Base-by-base conservation (phyloP, 2,113 vertebrate genomes). In the Atrichornis clamosus region DNA sequence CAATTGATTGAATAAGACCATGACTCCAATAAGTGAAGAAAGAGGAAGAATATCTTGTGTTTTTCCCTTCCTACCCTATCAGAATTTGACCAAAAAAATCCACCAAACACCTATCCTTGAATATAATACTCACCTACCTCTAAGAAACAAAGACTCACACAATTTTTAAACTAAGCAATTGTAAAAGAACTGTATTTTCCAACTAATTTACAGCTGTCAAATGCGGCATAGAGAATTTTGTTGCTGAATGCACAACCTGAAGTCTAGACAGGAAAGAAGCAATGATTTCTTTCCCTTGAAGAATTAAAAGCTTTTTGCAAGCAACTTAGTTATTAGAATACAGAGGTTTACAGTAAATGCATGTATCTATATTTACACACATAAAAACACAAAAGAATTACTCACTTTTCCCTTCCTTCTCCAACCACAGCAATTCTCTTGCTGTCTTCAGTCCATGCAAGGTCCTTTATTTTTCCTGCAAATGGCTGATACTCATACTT, bases 401-500 rank as follows among this genome's bases (percentile, higher is more conserved):
- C 99, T 99, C 96, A 99, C 99, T 99, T 99, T 90, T 99, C 99
- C 86, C 99, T 97, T 91, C 99, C 99, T 52, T 99, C 99, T 33
- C 99, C 99, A 81, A 99, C 99, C 82, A 98, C 98, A 11, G 99
- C 99, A 62, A 99, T 97, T 95, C 99, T 99, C 97, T 99, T 99
- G 97, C 98, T 99, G 84, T 99, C 99, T 96, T 99, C 99, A 0
- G 99, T 99, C 99, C 99, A 99, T 15, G 99, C 98, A 47, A 99
- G 98, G 96, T 99, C 99, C 97, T 99, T 99, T 94, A 99, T 97
- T 96, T 96, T 98, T 75, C 99, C 99, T 20, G 98, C 98, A 74
- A 99, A 98, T 0, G 99, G 99, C 97, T 98, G 98, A 94, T 99
- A 99, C 94, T 99, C 99, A 26, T 99, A 99, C 97, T 99, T 99